phyloP scores from a whole-genome alignment of 2,888 invertebrate species.

The Tenthredo notha region DNA sequence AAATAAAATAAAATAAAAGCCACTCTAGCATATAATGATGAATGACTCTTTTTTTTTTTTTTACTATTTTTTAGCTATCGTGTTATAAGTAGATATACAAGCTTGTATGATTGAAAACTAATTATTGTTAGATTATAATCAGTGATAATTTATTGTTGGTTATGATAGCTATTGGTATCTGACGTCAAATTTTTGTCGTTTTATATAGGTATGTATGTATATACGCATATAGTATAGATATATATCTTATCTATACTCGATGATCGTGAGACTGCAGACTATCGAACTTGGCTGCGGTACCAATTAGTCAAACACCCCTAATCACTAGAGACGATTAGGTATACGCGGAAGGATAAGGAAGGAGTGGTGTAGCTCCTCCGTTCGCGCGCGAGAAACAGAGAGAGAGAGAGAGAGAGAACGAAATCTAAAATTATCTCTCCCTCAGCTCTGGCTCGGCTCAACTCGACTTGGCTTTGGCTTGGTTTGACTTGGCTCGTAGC shows the following conservation, averaged over 20 bases:
- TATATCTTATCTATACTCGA: not conserved
- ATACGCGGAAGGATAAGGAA: not conserved
- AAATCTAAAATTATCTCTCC: slow-evolving; percentile 48
- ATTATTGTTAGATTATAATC: slow-evolving; percentile 16
- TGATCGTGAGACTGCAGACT: slow-evolving; percentile 8
- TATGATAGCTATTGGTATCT: not conserved
- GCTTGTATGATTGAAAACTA: slow-evolving; percentile 2
- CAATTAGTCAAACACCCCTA: slow-evolving; percentile 51
- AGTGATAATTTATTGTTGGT: not conserved
- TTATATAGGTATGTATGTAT: not conserved
- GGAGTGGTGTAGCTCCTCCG: not conserved
- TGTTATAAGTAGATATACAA: not conserved
- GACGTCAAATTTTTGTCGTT: not conserved
- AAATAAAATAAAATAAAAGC: too few relatives aligned
- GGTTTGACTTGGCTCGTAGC: not conserved
- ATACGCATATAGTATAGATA: not conserved
- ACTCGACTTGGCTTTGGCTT: not conserved
- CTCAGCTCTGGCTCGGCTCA: not conserved
- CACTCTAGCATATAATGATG: not conserved
- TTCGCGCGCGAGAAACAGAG: not conserved
- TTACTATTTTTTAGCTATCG: too few relatives aligned
- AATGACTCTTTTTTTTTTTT: not conserved
- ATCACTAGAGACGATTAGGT: slow-evolving; percentile 44
- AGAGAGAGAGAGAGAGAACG: slow-evolving; percentile 15
- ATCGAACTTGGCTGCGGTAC: slow-evolving; percentile 43